Conservation (phyloP, 1,140 invertebrate species). For the Metopolophium dirhodum region DNA sequence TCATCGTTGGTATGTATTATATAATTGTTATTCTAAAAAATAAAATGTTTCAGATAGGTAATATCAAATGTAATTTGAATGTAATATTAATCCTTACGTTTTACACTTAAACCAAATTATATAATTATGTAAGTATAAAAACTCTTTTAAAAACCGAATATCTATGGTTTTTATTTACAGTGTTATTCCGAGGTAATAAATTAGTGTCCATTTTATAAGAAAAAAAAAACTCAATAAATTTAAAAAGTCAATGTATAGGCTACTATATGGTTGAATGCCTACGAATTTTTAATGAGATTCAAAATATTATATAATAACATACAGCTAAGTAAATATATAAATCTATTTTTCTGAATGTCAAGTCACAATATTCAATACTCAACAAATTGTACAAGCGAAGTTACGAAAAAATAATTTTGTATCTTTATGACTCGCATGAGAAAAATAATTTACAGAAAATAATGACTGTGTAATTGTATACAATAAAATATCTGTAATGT, state of each 20-base stretch:
- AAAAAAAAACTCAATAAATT: slow-evolving; percentile 2
- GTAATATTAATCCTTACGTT: not conserved
- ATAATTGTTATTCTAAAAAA: not conserved
- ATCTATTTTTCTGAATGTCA: not conserved
- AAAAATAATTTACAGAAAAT: not conserved
- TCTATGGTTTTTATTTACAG: not conserved
- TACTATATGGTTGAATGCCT: not conserved
- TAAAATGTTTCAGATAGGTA: not conserved
- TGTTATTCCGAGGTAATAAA: not conserved
- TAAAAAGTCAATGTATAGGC: not conserved
- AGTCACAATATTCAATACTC: not conserved
- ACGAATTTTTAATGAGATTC: not conserved
- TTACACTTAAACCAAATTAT: not conserved
- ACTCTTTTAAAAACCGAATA: not conserved
- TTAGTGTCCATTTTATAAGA: not conserved
- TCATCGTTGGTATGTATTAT: not conserved
- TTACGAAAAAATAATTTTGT: not conserved
- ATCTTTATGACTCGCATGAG: not conserved
- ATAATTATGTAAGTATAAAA: too few relatives aligned
- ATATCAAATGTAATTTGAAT: not conserved
- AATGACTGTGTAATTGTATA: not conserved
- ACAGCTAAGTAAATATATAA: not conserved
- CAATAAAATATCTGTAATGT: not conserved
- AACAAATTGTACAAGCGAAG: not conserved
- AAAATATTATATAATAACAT: not conserved